Evolutionary conservation across 2,797 vertebrate genomes (phyloP), one percentile per base, ranked within the genome.

Genomic region (Podarcis lilfordi): DNA sequence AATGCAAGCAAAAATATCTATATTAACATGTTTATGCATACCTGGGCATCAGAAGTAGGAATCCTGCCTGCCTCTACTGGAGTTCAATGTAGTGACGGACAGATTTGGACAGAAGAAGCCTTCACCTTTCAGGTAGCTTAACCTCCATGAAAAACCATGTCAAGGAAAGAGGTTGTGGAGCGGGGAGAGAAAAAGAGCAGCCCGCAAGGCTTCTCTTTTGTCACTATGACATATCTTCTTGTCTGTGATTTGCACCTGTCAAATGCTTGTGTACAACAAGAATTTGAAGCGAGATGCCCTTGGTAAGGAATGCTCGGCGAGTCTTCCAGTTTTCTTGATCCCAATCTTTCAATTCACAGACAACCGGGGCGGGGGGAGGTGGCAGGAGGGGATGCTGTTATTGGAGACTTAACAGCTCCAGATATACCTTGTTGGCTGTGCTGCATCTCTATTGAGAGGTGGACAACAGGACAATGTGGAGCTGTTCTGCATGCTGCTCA

Each of bases 221-320:
- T 81, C n/a, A 0, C 84, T 0, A 0, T 93, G 89, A 94, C 95
- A 91, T 85, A 90, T 43, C 90, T 74, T 82, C 86, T 82, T 89
- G 0, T 0, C 0, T 0, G 35, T 95, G 94, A 95, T 6, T 93
- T 94, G 91, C 93, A 94, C 92, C 94, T 95, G 90, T 94, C 93
- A 91, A 91, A 1, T 0, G 82, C 2, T 79, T 75, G n/a, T 80
- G 0, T 29, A 78, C 0, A 3, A 74, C 50, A 75, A 80, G 85
- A 81, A 40, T 25, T 87, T 91, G 94, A 89, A 90, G 86, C 91
- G 87, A 85, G 91, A 92, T 95, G 93, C 87, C 94, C 94, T 94
- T 95, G 93, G 93, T 32, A 0, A 92, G 78, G 88, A 87, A 84
- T 23, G 3, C 45, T 29, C 82, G 15, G 82, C 86, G 37, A 85